Evolutionary conservation across 2,888 invertebrate genomes (phyloP).

Genomic region (Drosophila prolongata): DNA sequence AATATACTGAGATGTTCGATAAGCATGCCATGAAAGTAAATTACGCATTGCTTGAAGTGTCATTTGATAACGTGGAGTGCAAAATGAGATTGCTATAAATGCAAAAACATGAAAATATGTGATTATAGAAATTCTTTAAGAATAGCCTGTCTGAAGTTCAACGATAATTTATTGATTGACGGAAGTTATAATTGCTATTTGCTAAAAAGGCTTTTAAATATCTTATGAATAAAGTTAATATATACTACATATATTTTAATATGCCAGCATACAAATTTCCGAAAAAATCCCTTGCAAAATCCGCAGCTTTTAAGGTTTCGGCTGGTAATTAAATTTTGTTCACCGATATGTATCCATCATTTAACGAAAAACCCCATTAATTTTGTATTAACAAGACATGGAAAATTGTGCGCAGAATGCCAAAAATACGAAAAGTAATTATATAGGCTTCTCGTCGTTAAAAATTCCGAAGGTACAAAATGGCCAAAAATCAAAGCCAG

Average conservation of each 20-base stretch:
- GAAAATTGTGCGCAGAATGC: constrained; percentile 54
- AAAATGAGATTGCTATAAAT: not conserved
- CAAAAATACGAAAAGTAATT: constrained; percentile 54
- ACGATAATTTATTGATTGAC: not conserved
- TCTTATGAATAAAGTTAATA: too few species aligned
- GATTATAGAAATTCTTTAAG: not conserved
- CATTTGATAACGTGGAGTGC: not conserved
- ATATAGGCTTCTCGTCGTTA: not conserved
- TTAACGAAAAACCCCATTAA: constrained; percentile 59
- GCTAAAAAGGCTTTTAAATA: too few species aligned
- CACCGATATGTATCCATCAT: constrained; percentile 5
- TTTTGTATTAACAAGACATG: constrained; percentile 48
- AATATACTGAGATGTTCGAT: not conserved
- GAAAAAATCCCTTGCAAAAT: not conserved
- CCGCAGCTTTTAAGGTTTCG: not conserved
- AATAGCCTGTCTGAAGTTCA: not conserved
- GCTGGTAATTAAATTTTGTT: constrained; percentile 16
- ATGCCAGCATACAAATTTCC: too few species aligned
- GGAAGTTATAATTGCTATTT: not conserved
- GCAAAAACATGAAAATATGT: not conserved
- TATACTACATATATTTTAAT: not conserved
- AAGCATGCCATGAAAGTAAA: not conserved
- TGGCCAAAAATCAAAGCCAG: constrained; percentile 24
- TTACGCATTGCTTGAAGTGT: not conserved
- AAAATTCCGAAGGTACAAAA: constrained; percentile 2